These are phyloP conservation scores for Irena cyanogastra DNA, from an alignment of 2,113 vertebrate genomes.

Conservation along the genomic window DNA sequence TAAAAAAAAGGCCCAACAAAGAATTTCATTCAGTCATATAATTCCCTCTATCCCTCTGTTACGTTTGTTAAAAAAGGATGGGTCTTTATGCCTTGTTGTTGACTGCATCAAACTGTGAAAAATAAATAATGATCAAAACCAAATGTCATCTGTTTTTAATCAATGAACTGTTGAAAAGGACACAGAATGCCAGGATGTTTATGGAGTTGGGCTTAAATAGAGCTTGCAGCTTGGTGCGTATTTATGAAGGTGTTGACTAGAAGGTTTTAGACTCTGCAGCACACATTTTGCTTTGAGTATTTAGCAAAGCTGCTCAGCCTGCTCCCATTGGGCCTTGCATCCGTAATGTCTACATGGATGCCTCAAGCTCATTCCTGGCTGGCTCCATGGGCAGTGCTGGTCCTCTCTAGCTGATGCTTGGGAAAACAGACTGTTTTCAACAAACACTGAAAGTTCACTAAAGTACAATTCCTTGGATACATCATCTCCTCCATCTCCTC, in stretches of 20 bases:
- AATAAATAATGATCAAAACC: slow-evolving; percentile 64
- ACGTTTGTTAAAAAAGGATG: background rate
- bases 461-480: background rate
- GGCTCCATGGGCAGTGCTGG: background rate
- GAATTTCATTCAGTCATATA: background rate
- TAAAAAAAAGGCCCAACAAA: background rate
- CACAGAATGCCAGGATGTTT: slow-evolving; percentile 46
- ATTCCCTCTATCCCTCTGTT: background rate
- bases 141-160: slow-evolving; percentile 64
- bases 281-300: background rate
- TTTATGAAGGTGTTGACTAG: slow-evolving; percentile 46
- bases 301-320: background rate
- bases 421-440: background rate
- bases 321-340: background rate
- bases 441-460: background rate
- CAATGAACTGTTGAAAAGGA: slow-evolving; percentile 60
- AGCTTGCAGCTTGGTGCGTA: background rate
- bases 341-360: background rate
- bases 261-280: background rate
- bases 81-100: slow-evolving; percentile 13
- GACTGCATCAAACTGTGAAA: slow-evolving; percentile 39
- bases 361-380: background rate
- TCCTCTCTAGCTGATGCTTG: background rate
- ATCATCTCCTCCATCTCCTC: background rate
- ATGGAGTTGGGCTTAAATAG: slow-evolving; percentile 11